Percentiles rank a stretch among this genome's conserved stretches.
These are phyloP conservation scores for Oreochromis grahami DNA, from an alignment of 2,797 vertebrate genomes.

Conservation along the genomic window DNA sequence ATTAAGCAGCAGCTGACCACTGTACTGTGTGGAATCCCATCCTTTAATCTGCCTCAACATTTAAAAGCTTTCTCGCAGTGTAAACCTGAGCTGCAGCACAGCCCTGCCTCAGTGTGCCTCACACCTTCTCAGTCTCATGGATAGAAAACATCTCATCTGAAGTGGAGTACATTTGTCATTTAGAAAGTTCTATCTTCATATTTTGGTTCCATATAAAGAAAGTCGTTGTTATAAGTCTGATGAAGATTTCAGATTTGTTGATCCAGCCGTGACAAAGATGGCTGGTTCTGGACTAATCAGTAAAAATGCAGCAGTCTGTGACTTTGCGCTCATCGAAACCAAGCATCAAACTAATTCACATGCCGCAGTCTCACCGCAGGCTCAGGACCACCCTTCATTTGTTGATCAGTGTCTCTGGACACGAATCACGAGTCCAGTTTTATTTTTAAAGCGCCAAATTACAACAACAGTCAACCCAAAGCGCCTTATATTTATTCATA, in stretches of 20 bases:
- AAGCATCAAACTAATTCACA: not conserved
- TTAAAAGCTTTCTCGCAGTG: not conserved
- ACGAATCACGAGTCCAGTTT: not conserved
- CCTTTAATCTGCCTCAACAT: not conserved
- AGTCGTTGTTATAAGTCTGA: rapidly evolving
- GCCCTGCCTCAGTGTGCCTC: not conserved
- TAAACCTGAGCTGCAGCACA: not conserved
- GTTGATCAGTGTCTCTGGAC: not conserved
- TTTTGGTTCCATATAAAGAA: not conserved
- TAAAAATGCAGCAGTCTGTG: not conserved
- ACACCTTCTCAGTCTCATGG: not conserved
- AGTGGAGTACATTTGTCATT: not conserved
- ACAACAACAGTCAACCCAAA: not conserved
- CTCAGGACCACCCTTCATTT: not conserved
- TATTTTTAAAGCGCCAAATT: not conserved
- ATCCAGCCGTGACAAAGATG: not conserved
- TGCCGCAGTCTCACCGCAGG: not conserved
- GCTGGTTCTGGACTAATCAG: not conserved
- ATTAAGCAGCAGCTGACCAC: not conserved
- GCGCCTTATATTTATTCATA: rapidly evolving
- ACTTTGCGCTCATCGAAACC: not conserved
- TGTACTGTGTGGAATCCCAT: not conserved
- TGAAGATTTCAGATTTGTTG: not conserved
- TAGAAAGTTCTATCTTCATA: not conserved
- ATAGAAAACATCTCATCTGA: not conserved